Evolutionary conservation across 2,888 invertebrate genomes (phyloP), one percentile per base, ranked within the genome.

Genomic region (Lobophora halterata): DNA sequence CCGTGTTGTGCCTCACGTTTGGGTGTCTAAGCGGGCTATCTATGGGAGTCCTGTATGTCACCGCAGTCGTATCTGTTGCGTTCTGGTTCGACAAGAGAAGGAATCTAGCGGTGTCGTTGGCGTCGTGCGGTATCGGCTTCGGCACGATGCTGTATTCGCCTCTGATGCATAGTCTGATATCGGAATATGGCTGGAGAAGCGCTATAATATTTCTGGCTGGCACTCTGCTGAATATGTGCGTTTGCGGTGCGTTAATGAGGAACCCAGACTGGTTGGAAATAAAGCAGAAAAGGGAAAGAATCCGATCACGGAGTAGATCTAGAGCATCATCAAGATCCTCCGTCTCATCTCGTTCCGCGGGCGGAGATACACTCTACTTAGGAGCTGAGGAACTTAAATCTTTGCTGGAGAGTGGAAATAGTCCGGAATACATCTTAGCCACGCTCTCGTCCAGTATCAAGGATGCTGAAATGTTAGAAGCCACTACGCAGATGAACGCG

Each of bases 41-140:
- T 0, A 87, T 97, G 74, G 95, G 95, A 6, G 82, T 95, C 40
- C 91, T 94, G 55, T 96, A 96, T 69, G 96, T 96, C 9, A 95
- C 96, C 1, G 94, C 95, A 3, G 96, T 97, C 2, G 96, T 97
- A 0, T 93, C 95, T 21, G 95, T 97, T 21, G 96, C 97, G 0
- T 96, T 95, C 70, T 97, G 96, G 93, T 97, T 97, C 63, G 96
- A 97, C 61, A 94, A 94, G 68, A 92, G 92, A 68, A 90, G 96
- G 31, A 94, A 94, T 14, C 87, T 96, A 46, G 97, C 97, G 1
- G 95, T 96, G 1, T 95, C 96, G 3, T 81, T 97, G 36, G 94
- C 95, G 0, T 95, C 95, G 0, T 95, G 95, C 49, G 96, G 97
- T 1, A 95, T 95, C 0, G 96, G 96, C 0, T 92, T 96, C 40